phyloP scores from a whole-genome alignment of 1,140 invertebrate species.

The Antheraea pernyi region DNA sequence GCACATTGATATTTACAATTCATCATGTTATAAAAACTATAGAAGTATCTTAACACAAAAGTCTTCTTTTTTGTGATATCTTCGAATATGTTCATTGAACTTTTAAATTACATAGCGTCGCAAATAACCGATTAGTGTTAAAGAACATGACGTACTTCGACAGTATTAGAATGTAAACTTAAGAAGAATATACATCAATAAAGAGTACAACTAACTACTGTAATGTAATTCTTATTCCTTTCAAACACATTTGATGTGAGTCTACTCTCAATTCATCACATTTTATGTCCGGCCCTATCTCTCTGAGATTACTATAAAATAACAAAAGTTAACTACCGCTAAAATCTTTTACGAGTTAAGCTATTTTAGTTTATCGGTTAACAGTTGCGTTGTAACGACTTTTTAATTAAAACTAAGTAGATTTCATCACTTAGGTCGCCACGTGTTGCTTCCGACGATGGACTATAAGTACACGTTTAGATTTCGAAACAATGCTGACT shows the following conservation, averaged over 20 bases:
- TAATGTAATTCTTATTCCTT: neutral
- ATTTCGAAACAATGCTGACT: slow-evolving; percentile 71
- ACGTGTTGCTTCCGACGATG: slow-evolving; percentile 58
- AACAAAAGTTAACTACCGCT: slow-evolving; percentile 26
- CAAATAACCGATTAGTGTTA: no score
- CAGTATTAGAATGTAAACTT: neutral
- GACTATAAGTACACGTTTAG: slow-evolving; percentile 62
- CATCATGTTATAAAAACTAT: no score
- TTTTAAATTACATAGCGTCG: no score
- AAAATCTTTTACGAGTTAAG: slow-evolving; percentile 32
- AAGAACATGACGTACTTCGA: neutral
- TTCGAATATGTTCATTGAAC: no score
- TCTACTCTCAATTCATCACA: slow-evolving; percentile 29
- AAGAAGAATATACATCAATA: neutral
- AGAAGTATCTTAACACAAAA: no score
- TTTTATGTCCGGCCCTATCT: slow-evolving; percentile 32
- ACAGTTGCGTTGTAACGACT: slow-evolving; percentile 36
- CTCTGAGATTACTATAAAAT: slow-evolving; percentile 33
- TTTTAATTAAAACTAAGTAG: slow-evolving; percentile 53
- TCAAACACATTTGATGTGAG: slow-evolving; percentile 7
- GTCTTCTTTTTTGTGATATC: no score
- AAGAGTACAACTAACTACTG: neutral
- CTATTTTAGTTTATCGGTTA: slow-evolving; percentile 36
- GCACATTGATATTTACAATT: no score
- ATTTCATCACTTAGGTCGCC: slow-evolving; percentile 65